These are phyloP conservation scores for Drosophila kurseongensis DNA, from an alignment of 1,140 invertebrate genomes.

Conservation along the genomic window DNA sequence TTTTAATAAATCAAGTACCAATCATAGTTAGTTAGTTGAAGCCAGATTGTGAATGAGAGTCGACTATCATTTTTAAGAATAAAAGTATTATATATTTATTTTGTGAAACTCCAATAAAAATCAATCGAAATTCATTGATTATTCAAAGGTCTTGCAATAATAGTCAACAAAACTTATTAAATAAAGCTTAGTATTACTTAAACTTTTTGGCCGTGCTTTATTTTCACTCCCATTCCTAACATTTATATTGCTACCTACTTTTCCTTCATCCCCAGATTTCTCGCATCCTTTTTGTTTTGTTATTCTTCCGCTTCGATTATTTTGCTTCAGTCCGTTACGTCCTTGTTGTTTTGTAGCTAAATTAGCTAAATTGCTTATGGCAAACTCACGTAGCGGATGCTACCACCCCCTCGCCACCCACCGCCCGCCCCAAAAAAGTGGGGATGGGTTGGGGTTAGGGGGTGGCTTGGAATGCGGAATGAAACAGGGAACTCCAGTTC, in stretches of 20 bases:
- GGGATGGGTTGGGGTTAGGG: background rate
- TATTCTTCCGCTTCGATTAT: conserved; percentile 73
- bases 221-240: background rate
- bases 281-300: conserved; percentile 25
- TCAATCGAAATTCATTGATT: no score
- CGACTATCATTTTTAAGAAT: no score
- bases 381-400: conserved; percentile 69
- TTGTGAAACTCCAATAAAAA: no score
- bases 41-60: no score
- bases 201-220: background rate
- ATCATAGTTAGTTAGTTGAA: no score
- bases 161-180: no score
- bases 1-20: no score
- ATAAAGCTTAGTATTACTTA: no score
- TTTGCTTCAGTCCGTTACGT: conserved; percentile 62
- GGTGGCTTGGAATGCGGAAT: background rate
- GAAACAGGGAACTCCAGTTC: conserved; percentile 14
- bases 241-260: background rate
- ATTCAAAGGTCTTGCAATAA: no score
- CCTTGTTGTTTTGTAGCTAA: conserved; percentile 45
- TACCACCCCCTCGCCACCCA: conserved; percentile 15
- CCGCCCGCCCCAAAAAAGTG: background rate
- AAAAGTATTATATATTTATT: no score
- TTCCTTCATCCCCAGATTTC: background rate
- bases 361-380: conserved; percentile 83